phyloP scores from a whole-genome alignment of 2,888 invertebrate species.

The Drosophila nr. medialis region DNA sequence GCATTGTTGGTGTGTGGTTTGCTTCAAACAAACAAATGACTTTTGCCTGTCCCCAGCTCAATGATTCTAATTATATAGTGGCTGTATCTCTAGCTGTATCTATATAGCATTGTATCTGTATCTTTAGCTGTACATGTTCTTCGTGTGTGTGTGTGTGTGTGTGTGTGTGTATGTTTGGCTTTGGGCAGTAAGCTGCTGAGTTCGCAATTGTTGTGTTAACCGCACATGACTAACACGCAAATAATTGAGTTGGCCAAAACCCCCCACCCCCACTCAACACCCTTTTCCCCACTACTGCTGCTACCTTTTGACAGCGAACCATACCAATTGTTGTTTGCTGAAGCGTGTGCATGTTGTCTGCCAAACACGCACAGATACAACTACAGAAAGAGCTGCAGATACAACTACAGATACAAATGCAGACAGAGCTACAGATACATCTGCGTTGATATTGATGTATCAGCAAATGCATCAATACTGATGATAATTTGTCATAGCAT shows the following conservation, averaged over 20 bases:
- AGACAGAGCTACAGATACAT: background rate
- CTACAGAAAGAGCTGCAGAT: constrained; percentile 1
- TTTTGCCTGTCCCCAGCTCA: constrained; percentile 52
- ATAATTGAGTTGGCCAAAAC: constrained; percentile 58
- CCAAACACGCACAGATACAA: constrained; percentile 8
- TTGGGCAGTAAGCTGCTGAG: constrained; percentile 40
- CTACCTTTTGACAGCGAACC: constrained; percentile 50
- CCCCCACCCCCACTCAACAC: background rate
- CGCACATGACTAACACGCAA: constrained; percentile 65
- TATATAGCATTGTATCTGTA: constrained; percentile 8
- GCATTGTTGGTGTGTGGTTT: constrained; percentile 44
- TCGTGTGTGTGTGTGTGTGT: background rate
- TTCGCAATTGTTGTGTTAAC: constrained; percentile 60
- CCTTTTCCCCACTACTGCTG: background rate
- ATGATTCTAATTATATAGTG: constrained; percentile 51
- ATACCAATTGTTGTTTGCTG: constrained; percentile 62
- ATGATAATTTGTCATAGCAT: constrained; percentile 29
- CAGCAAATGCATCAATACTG: constrained; percentile 33
- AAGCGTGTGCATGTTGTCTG: constrained; percentile 36
- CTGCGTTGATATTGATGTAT: constrained; percentile 13
- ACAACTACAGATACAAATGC: constrained; percentile 22
- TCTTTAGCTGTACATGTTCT: constrained; percentile 9
- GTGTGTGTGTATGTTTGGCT: constrained; percentile 17
- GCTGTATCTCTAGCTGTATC: constrained; percentile 5
- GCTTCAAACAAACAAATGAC: constrained; percentile 58